These are phyloP conservation scores for Butastur rufipennis DNA, from an alignment of 2,113 vertebrate species.

Conservation along the genomic window DNA sequence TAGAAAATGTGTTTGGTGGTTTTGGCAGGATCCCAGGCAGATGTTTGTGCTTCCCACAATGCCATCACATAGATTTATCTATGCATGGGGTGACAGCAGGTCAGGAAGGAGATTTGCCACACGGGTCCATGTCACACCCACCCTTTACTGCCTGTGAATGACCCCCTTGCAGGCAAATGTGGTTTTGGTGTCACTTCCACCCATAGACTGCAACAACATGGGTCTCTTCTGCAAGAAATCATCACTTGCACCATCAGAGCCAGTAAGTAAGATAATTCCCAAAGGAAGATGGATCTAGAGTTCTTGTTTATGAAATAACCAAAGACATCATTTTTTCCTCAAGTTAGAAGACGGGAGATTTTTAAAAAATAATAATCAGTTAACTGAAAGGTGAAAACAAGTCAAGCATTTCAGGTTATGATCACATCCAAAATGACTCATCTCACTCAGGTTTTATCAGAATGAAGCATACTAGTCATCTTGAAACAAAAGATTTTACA, in stretches of 20 bases:
- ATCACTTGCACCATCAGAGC: not conserved
- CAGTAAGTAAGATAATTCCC: not conserved
- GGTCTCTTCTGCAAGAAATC: not conserved
- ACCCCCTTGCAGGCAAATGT: not conserved
- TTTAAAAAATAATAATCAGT: too few relatives aligned
- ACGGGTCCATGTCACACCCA: rapidly evolving
- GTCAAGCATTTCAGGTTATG: not conserved
- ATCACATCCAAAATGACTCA: not conserved
- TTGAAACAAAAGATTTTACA: not conserved
- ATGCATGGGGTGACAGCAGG: not conserved
- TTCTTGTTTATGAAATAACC: not conserved
- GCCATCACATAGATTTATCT: not conserved
- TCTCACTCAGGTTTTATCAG: not conserved
- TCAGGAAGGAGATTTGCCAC: not conserved
- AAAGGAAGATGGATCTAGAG: not conserved
- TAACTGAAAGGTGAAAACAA: not conserved
- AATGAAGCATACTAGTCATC: not conserved
- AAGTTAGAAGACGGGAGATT: not conserved
- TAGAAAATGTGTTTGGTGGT: not conserved
- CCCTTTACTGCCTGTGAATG: not conserved
- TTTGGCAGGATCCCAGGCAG: not conserved
- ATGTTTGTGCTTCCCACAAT: not conserved
- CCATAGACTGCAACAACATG: not conserved
- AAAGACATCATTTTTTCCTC: not conserved
- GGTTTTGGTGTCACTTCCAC: not conserved